phyloP scores from a whole-genome alignment of 2,797 vertebrate species.

The Melopsittacus undulatus region DNA sequence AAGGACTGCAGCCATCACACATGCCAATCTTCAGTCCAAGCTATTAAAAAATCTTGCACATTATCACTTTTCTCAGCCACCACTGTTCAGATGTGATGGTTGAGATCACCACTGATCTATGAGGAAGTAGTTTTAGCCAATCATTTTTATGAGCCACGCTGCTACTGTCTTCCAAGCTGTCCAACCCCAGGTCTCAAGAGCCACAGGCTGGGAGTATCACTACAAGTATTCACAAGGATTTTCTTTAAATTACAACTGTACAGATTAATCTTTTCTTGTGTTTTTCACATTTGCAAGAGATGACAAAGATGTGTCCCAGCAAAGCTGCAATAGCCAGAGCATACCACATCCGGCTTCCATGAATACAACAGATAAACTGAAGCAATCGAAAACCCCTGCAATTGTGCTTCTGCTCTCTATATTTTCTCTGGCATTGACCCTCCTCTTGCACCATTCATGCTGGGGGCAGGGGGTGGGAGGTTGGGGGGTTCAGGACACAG shows the following conservation, averaged over 20 bases:
- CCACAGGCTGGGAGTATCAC: not conserved
- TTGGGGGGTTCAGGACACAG: not conserved
- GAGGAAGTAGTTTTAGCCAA: not conserved
- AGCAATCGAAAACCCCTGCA: not conserved
- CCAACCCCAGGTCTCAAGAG: not conserved
- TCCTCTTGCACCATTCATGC: not conserved
- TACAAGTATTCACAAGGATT: not conserved
- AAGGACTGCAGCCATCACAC: not conserved
- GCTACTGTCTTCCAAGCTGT: not conserved
- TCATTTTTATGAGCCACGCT: not conserved
- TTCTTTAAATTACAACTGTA: not conserved
- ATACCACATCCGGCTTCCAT: not conserved
- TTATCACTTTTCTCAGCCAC: not conserved
- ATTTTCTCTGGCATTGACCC: not conserved
- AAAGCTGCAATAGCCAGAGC: not conserved
- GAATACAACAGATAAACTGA: not conserved
- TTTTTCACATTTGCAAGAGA: not conserved
- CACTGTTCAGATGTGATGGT: not conserved
- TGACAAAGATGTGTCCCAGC: not conserved
- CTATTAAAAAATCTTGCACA: not conserved
- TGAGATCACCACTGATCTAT: not conserved
- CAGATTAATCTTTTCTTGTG: not conserved
- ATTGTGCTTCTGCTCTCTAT: not conserved
- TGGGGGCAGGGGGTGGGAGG: too few relatives aligned
- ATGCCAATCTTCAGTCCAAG: not conserved